phyloP scores from a whole-genome alignment of 2,113 vertebrate species.

The Tor tambroides region DNA sequence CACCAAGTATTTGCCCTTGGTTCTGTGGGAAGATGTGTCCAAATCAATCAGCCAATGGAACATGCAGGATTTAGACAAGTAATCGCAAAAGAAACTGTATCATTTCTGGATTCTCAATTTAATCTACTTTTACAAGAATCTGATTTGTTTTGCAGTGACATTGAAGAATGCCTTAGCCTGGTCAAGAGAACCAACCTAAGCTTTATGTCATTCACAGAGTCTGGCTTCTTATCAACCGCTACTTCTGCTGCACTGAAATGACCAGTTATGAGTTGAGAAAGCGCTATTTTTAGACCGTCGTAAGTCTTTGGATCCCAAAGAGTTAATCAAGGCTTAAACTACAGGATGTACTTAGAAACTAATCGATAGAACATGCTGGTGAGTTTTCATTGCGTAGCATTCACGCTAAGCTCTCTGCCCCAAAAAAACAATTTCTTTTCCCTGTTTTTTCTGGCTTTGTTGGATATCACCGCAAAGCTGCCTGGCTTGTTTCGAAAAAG shows the following conservation, averaged over 20 bases:
- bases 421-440: neutral
- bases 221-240: neutral
- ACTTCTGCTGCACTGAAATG: conserved; percentile 25
- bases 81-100: conserved; percentile 13
- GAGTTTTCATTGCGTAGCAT: neutral
- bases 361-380: conserved; percentile 4
- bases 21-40: neutral
- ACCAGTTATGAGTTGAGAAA: conserved; percentile 51
- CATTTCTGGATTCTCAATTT: conserved; percentile 6
- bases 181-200: conserved; percentile 27
- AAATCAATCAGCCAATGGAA: conserved; percentile 9
- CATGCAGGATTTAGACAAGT: neutral
- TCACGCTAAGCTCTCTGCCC: conserved; percentile 8
- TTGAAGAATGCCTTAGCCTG: conserved; percentile 48
- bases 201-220: conserved; percentile 25
- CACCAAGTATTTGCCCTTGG: neutral
- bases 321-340: conserved; percentile 53
- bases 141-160: conserved; percentile 40
- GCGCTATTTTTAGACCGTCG: conserved; percentile 34
- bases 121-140: conserved; percentile 34
- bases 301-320: conserved; percentile 47
- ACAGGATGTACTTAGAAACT: conserved; percentile 25
- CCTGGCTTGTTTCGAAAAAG: neutral
- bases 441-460: conserved; percentile 15
- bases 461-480: conserved; percentile 15